Conservation (phyloP, 2,113 vertebrate species). For the Peromyscus leucopus region DNA sequence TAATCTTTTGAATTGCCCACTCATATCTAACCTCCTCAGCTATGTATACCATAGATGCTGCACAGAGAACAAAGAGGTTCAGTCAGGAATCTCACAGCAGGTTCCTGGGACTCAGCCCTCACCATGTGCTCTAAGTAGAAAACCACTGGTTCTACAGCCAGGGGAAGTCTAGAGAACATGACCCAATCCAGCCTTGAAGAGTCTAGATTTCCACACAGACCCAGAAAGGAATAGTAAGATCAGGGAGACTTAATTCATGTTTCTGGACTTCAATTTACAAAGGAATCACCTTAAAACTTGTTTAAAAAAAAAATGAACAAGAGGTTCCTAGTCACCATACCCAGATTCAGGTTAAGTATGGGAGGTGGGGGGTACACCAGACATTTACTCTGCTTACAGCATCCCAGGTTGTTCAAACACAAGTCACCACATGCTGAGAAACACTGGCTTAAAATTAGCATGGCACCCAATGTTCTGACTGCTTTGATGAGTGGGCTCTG, state of each 20-base stretch:
- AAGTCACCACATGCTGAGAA: neutral
- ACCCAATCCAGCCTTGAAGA: neutral
- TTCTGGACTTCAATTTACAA: neutral
- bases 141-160: neutral
- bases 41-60: neutral
- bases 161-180: neutral
- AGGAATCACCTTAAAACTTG: neutral
- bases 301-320: neutral
- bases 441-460: neutral
- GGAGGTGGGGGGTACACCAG: neutral
- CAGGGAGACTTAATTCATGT: neutral
- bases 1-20: constrained; percentile 43
- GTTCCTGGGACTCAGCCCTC: neutral
- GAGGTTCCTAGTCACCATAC: neutral
- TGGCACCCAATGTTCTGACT: neutral
- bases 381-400: neutral
- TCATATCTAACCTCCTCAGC: neutral
- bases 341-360: neutral
- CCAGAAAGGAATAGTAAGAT: neutral
- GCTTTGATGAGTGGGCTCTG: neutral
- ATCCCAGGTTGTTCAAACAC: neutral
- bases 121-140: neutral
- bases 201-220: neutral
- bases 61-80: neutral
- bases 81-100: too few relatives aligned